Evolutionary conservation across 2,113 vertebrate species (phyloP), one percentile per base, ranked within the genome.

Genomic region (Pica pica): DNA sequence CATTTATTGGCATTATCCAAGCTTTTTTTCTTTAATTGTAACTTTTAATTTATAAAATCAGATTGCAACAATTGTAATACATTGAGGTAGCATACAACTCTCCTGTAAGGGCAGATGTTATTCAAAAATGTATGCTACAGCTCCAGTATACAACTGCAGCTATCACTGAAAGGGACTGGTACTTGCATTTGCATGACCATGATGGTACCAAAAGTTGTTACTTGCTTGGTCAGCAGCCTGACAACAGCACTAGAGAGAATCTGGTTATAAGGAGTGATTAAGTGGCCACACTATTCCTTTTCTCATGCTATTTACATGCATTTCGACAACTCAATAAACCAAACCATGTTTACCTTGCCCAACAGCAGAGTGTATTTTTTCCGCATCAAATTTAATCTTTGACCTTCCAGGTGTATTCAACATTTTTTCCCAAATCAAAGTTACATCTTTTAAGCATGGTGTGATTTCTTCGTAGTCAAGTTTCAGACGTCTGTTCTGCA

Each of bases 381-480:
- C 99, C 16, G 96, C 95, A 89, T 99, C 98, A 89, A 99, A 99
- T 95, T 99, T 99, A 96, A 98, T 97, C 94, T 98, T 99, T 76
- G 98, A 96, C 90, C 99, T 99, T 76, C 98, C 99, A 26, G 98
- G 98, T 15, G 97, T 98, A 93, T 95, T 98, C 61, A 99, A 97
- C 98, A 99, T 99, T 97, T 99, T 99, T 96, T 99, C 99, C 99
- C 99, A 99, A 78, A 99, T 98, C 57, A 98, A 69, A 31, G 99
- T 99, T 64, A 99, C 99, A 24, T 99, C 99, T 97, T 99, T 99
- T 63, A 99, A 98, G 95, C 99, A 99, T 0, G 99, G 99, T 46
- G 99, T 99, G 95, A 99, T 99, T 98, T 99, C 99, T 94, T 99
- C 99, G 2, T 99, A 99, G 95, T 99, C 99, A 39, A 99, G 98